These are phyloP conservation scores for Gymnoscopelus microlampas DNA, from an alignment of 2,797 vertebrate species.

Conservation along the genomic window DNA sequence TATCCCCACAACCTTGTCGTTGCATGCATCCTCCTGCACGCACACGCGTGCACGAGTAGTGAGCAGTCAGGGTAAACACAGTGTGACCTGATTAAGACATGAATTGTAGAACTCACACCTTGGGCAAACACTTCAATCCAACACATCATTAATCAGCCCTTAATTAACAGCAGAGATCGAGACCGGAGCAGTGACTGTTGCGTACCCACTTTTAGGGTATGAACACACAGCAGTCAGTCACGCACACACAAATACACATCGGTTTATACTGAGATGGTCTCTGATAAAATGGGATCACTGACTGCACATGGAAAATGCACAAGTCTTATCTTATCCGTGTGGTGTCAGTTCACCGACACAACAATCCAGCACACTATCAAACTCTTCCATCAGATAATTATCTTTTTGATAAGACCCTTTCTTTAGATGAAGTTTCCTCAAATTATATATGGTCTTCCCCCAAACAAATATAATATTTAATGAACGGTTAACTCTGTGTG, in stretches of 20 bases:
- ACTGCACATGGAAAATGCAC: background rate
- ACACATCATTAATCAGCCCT: slow-evolving; percentile 79
- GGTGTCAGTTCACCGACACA: slow-evolving; percentile 30
- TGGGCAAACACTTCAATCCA: slow-evolving; percentile 72
- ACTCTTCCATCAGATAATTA: background rate
- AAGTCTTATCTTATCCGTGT: slow-evolving; percentile 13
- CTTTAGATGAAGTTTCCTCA: too few species aligned
- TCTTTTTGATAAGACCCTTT: too few species aligned
- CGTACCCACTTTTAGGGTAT: slow-evolving; percentile 29
- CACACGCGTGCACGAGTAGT: slow-evolving; percentile 34
- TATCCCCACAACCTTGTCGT: slow-evolving; percentile 66
- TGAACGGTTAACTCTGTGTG: too few species aligned
- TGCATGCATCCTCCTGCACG: slow-evolving; percentile 62
- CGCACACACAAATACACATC: slow-evolving; percentile 32
- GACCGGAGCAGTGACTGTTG: slow-evolving; percentile 43
- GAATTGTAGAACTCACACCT: slow-evolving; percentile 78
- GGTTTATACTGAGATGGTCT: slow-evolving; percentile 31
- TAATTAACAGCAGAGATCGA: slow-evolving; percentile 75
- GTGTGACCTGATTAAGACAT: slow-evolving; percentile 72
- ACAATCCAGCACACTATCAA: background rate
- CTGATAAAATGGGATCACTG: slow-evolving; percentile 6
- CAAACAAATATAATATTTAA: too few species aligned
- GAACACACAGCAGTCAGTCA: slow-evolving; percentile 1
- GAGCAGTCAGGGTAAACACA: slow-evolving; percentile 65
- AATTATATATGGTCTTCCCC: too few species aligned